These are phyloP conservation scores for Neoaliturus tenellus DNA, from an alignment of 2,888 invertebrate species.

Conservation along the genomic window DNA sequence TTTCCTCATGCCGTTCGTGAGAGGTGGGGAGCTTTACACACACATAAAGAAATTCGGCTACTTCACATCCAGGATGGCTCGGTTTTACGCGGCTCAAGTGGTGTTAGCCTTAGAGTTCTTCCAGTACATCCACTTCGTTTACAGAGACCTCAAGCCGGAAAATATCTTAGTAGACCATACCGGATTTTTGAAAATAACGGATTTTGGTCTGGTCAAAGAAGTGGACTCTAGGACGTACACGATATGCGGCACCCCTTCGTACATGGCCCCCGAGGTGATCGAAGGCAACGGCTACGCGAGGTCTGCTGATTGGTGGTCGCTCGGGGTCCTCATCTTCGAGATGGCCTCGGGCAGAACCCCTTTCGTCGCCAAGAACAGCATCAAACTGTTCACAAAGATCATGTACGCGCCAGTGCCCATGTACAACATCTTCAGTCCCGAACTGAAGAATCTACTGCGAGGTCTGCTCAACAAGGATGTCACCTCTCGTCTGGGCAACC, in stretches of 20 bases:
- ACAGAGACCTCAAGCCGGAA: constrained; percentile 96
- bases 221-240: constrained; percentile 74
- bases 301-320: constrained; percentile 98
- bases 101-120: constrained; percentile 93
- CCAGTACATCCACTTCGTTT: constrained; percentile 90
- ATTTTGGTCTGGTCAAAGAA: constrained; percentile 95
- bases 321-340: constrained; percentile 92
- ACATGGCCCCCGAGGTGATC: constrained; percentile 74
- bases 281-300: constrained; percentile 94
- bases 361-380: constrained; percentile 73
- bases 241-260: constrained; percentile 78
- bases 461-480: constrained; percentile 8
- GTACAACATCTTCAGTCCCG: neutral
- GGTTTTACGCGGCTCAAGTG: constrained; percentile 97
- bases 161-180: constrained; percentile 88
- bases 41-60: constrained; percentile 81
- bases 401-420: constrained; percentile 10
- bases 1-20: constrained; percentile 89
- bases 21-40: constrained; percentile 93
- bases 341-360: constrained; percentile 96
- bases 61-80: constrained; percentile 74
- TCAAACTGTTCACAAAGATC: neutral
- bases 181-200: constrained; percentile 88
- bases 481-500: neutral
- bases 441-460: neutral